Percentiles rank a stretch among this genome's conserved stretches.
phyloP scores from a whole-genome alignment of 1,140 invertebrate species.

The Daktulosphaira vitifoliae region DNA sequence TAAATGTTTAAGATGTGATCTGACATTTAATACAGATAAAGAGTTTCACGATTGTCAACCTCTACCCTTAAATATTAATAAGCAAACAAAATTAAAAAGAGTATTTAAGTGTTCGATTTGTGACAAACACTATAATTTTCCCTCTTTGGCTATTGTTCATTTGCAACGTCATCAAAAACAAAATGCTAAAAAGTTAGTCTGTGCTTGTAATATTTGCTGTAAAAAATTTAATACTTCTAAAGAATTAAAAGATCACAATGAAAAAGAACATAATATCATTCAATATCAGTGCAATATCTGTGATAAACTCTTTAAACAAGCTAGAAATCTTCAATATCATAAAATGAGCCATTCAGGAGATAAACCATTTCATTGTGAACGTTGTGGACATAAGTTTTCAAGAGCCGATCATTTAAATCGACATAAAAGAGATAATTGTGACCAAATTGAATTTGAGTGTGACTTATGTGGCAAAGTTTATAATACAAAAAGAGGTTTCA shows the following conservation, averaged over 20 bases:
- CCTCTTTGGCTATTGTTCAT: slow-evolving; percentile 16
- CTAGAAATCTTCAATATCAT: slow-evolving; percentile 87
- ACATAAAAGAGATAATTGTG: slow-evolving; percentile 7
- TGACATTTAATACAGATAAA: slow-evolving; percentile 9
- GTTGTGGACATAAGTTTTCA: slow-evolving; percentile 84
- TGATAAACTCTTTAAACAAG: slow-evolving; percentile 86
- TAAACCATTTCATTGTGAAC: slow-evolving; percentile 71
- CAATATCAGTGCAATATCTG: slow-evolving; percentile 89
- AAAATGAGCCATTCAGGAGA: slow-evolving; percentile 81
- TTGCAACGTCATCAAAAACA: slow-evolving; percentile 20
- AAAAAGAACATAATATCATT: slow-evolving; percentile 6
- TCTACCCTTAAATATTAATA: slow-evolving; percentile 12
- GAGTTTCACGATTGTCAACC: background rate
- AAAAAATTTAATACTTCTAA: background rate
- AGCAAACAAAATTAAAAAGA: slow-evolving; percentile 26
- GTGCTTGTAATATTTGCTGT: background rate
- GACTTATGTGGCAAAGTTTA: slow-evolving; percentile 27
- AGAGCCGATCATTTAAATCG: slow-evolving; percentile 18
- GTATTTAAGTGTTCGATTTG: slow-evolving; percentile 8
- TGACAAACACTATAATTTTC: slow-evolving; percentile 17
- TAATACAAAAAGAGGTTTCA: slow-evolving; percentile 27
- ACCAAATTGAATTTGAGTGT: slow-evolving; percentile 30
- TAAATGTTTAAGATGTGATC: slow-evolving; percentile 17
- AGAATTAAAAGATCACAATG: slow-evolving; percentile 16
- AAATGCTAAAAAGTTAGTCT: background rate